Percentiles rank a stretch among this genome's conserved stretches.
These are phyloP conservation scores for Ceratotherium simum DNA, from an alignment of 2,113 vertebrate genomes.

Conservation along the genomic window DNA sequence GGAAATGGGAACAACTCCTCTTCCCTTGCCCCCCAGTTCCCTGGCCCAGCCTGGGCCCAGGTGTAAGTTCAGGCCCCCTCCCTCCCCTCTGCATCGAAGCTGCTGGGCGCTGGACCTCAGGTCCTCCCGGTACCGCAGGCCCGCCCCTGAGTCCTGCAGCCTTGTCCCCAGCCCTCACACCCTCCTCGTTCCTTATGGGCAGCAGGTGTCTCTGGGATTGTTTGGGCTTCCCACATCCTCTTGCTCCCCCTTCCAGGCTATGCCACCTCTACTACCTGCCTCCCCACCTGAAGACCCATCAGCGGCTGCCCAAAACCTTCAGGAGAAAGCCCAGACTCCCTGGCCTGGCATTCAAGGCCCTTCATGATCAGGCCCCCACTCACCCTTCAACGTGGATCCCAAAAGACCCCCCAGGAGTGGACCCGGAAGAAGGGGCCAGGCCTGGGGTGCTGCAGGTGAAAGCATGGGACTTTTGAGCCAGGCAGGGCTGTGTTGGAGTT, in stretches of 20 bases:
- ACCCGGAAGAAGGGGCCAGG: background rate
- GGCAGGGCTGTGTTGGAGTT: background rate
- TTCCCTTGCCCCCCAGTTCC: background rate
- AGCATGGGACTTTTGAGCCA: background rate
- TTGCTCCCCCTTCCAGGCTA: background rate
- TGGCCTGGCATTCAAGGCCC: background rate
- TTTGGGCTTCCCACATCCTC: background rate
- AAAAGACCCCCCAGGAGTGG: background rate
- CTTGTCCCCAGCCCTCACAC: background rate
- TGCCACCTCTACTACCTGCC: background rate
- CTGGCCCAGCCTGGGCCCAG: background rate
- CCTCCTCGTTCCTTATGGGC: background rate
- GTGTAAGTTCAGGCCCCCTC: background rate
- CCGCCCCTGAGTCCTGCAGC: background rate
- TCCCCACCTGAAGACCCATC: background rate
- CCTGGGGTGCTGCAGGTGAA: background rate
- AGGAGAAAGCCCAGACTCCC: background rate
- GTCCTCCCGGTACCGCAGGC: background rate
- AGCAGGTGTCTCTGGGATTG: background rate
- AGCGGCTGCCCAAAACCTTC: background rate
- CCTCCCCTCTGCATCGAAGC: background rate
- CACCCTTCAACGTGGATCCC: background rate
- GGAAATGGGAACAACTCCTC: slow-evolving; percentile 45
- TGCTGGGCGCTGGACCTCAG: background rate
- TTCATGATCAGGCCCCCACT: background rate